Conservation (phyloP, 2,113 vertebrate species). For the Nothoprocta pentlandii region DNA sequence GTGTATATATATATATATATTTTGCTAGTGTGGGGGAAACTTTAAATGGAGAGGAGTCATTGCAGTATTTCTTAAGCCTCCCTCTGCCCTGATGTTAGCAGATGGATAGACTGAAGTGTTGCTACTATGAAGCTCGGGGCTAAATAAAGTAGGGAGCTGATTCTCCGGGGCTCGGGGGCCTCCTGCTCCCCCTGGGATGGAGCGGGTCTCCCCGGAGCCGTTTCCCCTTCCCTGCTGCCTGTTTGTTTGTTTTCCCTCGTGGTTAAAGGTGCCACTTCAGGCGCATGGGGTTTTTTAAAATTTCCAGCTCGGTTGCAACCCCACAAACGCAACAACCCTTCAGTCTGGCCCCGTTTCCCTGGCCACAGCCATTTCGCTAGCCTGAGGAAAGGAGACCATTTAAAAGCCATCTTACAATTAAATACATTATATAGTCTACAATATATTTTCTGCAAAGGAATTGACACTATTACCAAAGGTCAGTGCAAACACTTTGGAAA, state of each 20-base stretch:
- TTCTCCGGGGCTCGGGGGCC: slow-evolving; percentile 3
- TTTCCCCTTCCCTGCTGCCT: slow-evolving; percentile 15
- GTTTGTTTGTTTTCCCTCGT: slow-evolving; percentile 32
- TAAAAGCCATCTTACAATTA: slow-evolving; percentile 69
- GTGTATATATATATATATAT: too few relatives aligned
- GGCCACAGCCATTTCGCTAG: slow-evolving; percentile 29
- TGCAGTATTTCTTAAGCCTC: not conserved
- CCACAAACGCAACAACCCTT: slow-evolving; percentile 23
- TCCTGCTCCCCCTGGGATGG: not conserved
- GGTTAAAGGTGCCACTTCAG: slow-evolving; percentile 2
- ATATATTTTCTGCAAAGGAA: slow-evolving; percentile 43
- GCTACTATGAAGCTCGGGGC: not conserved
- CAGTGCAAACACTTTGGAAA: slow-evolving; percentile 44
- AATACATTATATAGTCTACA: slow-evolving; percentile 39
- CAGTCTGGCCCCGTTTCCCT: not conserved
- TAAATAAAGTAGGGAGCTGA: slow-evolving; percentile 52
- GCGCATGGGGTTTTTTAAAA: not conserved
- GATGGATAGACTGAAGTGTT: slow-evolving; percentile 43
- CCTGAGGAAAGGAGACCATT: slow-evolving; percentile 55
- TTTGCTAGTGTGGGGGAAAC: not conserved
- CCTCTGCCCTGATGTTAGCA: slow-evolving; percentile 10
- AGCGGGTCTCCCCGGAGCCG: not conserved
- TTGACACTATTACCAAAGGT: slow-evolving; percentile 48
- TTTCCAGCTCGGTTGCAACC: slow-evolving; percentile 21
- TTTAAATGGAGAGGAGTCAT: not conserved